Conservation (phyloP, 1,140 invertebrate genomes). For the Augochlora pura region DNA sequence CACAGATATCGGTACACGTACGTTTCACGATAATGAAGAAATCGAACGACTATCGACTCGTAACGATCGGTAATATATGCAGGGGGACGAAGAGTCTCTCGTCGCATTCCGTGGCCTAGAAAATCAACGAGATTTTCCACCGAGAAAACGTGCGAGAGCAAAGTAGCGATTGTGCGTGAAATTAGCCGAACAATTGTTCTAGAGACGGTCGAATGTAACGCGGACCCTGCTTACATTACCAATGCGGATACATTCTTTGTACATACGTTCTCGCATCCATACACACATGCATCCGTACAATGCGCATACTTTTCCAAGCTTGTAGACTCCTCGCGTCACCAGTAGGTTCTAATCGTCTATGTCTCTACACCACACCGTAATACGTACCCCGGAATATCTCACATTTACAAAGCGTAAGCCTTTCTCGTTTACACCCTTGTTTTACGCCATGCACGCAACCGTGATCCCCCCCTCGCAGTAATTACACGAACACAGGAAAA, state of each 20-base stretch:
- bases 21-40: background rate
- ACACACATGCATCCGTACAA: too few relatives aligned
- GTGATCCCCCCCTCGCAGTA: background rate
- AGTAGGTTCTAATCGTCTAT: slow-evolving; percentile 27
- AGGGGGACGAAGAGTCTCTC: background rate
- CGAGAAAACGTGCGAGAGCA: background rate
- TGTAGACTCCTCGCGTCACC: slow-evolving; percentile 11
- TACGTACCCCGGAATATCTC: background rate
- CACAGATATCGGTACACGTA: background rate
- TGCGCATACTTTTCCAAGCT: slow-evolving; percentile 5
- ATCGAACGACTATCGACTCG: background rate
- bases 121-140: background rate
- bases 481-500: background rate
- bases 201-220: background rate
- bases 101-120: background rate
- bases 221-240: slow-evolving; percentile 6
- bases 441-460: background rate
- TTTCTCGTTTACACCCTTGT: background rate
- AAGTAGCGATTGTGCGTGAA: background rate
- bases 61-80: background rate
- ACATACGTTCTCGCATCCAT: too few relatives aligned
- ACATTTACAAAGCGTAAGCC: slow-evolving; percentile 3
- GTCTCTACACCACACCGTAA: slow-evolving; percentile 35
- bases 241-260: slow-evolving; percentile 9
- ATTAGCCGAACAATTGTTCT: background rate